Base-by-base conservation (phyloP, 92 coral and sea anemone species). In the Isaurus tuberculatus region DNA sequence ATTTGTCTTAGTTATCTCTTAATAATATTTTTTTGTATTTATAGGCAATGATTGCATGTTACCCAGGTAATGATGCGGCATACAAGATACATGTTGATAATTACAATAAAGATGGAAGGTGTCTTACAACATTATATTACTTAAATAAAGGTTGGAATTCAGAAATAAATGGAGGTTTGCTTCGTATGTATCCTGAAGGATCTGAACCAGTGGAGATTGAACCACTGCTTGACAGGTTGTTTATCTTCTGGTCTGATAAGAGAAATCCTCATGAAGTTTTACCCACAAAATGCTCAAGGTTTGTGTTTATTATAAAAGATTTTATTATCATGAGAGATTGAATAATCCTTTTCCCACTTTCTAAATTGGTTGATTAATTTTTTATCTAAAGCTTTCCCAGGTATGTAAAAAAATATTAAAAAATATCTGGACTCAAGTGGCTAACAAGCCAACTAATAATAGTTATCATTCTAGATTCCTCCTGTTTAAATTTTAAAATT, bases 41-140 rank as follows among this genome's bases (percentile, higher is more conserved):
- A 11, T 1, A 63, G 99, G 99, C 99, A 16, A 96, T 96, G 99
- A 89, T 96, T 10, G 99, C 99, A 22, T 96, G 99, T 55, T 96
- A 96, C 78, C 99, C 99, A 57, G 98, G 98, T 4, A 85, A 80
- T 44, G 99, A 94, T 0, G 74, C 94, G 25, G 86, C 89, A 10
- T 97, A 97, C 67, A 93, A 92, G 75, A 80, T 94, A 29, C 99
- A 97, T 67, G 92, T 97, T 63, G 99, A 97, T 74, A 97, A 97
- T 85, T 98, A 98, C 1, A 86, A 89, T 27, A 89, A 94, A 74
- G 99, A 97, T 92, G 99, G 99, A 2, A 92, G 99, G 1, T 88
- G 95, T 34, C 84, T 97, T 68, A 97, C 99, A 26, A 97, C 99
- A 8, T n/a, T 97, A 14, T 97, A 97, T 70, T 97, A 97, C 82